A percentile compares a stretch with the other conserved stretches of the same genome.
These are phyloP conservation scores for Bombylius discolor DNA, from an alignment of 2,888 invertebrate species.

Conservation along the genomic window DNA sequence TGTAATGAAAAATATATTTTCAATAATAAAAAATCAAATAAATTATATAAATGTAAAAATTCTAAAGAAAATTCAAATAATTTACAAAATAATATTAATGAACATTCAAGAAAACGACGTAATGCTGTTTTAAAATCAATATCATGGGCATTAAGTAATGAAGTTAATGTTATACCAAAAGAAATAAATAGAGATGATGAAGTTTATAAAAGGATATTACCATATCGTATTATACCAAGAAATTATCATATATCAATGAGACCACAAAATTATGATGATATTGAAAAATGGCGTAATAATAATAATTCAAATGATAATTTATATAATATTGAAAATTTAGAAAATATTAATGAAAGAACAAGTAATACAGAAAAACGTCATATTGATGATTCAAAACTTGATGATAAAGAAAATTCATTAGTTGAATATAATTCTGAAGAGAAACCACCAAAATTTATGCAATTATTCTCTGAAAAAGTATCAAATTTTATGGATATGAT, in stretches of 20 bases:
- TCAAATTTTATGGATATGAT: conserved; percentile 25
- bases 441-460: conserved; percentile 18
- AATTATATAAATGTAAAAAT: neutral
- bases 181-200: neutral
- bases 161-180: conserved; percentile 1
- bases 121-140: conserved; percentile 5
- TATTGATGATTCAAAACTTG: neutral
- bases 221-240: neutral
- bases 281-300: neutral
- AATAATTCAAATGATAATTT: neutral
- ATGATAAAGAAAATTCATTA: neutral
- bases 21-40: neutral
- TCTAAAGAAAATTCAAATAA: neutral
- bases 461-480: conserved; percentile 23
- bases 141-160: conserved; percentile 1
- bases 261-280: neutral
- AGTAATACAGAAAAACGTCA: neutral
- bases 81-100: neutral
- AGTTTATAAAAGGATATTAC: neutral
- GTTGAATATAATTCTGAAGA: neutral
- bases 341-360: neutral
- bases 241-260: neutral
- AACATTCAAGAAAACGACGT: neutral
- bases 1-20: neutral
- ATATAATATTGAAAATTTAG: neutral